These are phyloP conservation scores for Grapholita molesta DNA, from an alignment of 1,140 invertebrate genomes.

Conservation along the genomic window DNA sequence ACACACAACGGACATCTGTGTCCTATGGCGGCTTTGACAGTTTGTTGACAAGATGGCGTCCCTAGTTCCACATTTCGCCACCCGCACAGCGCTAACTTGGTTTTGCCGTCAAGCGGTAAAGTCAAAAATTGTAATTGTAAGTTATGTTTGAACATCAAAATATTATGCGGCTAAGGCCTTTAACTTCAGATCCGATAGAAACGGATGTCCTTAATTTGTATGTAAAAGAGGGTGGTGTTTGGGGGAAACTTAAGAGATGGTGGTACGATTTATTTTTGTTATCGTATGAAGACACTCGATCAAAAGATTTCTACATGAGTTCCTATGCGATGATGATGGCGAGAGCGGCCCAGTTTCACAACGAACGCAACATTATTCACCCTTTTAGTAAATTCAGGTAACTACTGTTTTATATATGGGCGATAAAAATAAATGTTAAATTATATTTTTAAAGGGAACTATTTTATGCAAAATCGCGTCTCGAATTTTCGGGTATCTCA, in stretches of 20 bases:
- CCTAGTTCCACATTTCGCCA: conserved; percentile 3
- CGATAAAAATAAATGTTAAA: no score
- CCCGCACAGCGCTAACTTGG: conserved; percentile 16
- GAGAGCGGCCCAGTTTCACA: conserved; percentile 34
- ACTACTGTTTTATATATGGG: no score
- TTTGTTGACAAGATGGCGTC: conserved; percentile 17
- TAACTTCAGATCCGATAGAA: conserved; percentile 30
- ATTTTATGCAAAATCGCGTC: no score
- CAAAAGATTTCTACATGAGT: conserved; percentile 35
- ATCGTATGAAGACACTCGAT: conserved; percentile 26
- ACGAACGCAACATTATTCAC: conserved; percentile 34
- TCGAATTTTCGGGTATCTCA: no score
- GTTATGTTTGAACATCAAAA: background rate
- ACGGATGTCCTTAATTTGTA: conserved; percentile 41
- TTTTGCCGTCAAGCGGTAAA: conserved; percentile 3
- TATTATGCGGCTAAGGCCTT: background rate
- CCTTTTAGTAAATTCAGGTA: conserved; percentile 49
- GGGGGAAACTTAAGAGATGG: conserved; percentile 24
- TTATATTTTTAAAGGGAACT: no score
- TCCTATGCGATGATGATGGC: conserved; percentile 37
- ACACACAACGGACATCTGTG: conserved; percentile 29
- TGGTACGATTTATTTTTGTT: conserved; percentile 41
- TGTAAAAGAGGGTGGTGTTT: conserved; percentile 25
- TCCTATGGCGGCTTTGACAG: conserved; percentile 22
- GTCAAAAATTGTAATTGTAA: conserved; percentile 13